These are phyloP conservation scores for Listronotus oregonensis DNA, from an alignment of 1,140 invertebrate species.

Conservation along the genomic window DNA sequence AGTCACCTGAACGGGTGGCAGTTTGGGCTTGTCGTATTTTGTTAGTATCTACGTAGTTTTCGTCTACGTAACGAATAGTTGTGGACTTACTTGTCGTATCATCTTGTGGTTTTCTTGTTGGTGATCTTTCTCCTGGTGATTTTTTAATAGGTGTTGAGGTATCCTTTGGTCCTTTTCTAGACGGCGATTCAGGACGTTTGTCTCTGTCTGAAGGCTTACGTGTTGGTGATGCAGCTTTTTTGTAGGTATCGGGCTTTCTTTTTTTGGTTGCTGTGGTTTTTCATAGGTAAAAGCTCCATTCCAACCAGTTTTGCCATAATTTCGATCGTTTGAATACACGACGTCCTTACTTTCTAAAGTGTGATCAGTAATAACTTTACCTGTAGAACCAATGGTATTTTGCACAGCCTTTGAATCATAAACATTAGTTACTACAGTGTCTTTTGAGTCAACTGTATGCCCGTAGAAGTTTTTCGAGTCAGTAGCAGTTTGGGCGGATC, in stretches of 20 bases:
- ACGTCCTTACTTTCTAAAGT: no score
- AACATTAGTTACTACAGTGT: constrained; percentile 42
- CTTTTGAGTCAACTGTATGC: constrained; percentile 36
- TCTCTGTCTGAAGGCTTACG: neutral
- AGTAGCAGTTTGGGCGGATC: constrained; percentile 27
- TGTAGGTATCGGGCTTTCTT: no score
- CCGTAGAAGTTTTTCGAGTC: constrained; percentile 47
- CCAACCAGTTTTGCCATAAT: no score
- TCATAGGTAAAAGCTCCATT: no score
- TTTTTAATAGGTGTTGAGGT: neutral
- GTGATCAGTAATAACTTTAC: constrained; percentile 37
- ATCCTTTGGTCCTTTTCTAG: constrained; percentile 1
- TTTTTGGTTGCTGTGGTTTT: no score
- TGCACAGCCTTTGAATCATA: constrained; percentile 45
- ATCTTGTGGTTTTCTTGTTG: neutral
- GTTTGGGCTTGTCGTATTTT: constrained; percentile 42
- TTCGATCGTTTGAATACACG: no score
- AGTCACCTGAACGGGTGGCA: constrained; percentile 45
- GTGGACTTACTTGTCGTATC: neutral
- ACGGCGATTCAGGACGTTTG: neutral
- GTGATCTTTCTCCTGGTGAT: neutral
- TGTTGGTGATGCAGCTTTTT: neutral
- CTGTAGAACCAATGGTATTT: constrained; percentile 44
- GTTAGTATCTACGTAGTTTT: constrained; percentile 41
- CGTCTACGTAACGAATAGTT: constrained; percentile 36